These are phyloP conservation scores for Chrysocyon brachyurus DNA, from an alignment of 2,797 vertebrate genomes.

Conservation along the genomic window DNA sequence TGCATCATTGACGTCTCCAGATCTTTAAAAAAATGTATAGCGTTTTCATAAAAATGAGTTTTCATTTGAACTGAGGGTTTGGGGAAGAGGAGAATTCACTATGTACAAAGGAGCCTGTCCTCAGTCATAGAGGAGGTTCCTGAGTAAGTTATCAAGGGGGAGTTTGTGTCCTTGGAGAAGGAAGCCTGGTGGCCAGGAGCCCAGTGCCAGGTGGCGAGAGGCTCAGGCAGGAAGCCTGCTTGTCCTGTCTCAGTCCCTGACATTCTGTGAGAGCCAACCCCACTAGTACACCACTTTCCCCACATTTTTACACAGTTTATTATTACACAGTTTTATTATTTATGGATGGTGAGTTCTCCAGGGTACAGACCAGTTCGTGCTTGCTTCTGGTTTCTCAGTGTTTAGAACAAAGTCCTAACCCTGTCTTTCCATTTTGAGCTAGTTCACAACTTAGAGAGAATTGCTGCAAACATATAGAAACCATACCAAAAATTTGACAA, in stretches of 20 bases:
- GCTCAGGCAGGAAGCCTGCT: background rate
- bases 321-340: background rate
- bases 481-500: background rate
- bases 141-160: background rate
- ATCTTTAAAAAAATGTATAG: too few species aligned
- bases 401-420: background rate
- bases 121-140: background rate
- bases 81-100: background rate
- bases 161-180: too few species aligned
- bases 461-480: background rate
- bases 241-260: fast-evolving
- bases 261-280: background rate
- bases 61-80: background rate
- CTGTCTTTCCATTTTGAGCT: background rate
- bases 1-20: background rate
- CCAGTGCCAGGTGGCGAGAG: background rate
- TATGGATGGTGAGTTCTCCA: background rate
- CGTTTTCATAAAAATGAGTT: background rate
- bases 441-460: background rate
- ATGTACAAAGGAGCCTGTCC: background rate
- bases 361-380: background rate
- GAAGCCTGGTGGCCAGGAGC: background rate
- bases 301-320: too few species aligned
- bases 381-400: background rate
- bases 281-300: background rate